Evolutionary conservation across 37 sponge, comb jelly and placozoan genomes (phyloP), one percentile per base, ranked within the genome.

Genomic region (Geodia barretti): DNA sequence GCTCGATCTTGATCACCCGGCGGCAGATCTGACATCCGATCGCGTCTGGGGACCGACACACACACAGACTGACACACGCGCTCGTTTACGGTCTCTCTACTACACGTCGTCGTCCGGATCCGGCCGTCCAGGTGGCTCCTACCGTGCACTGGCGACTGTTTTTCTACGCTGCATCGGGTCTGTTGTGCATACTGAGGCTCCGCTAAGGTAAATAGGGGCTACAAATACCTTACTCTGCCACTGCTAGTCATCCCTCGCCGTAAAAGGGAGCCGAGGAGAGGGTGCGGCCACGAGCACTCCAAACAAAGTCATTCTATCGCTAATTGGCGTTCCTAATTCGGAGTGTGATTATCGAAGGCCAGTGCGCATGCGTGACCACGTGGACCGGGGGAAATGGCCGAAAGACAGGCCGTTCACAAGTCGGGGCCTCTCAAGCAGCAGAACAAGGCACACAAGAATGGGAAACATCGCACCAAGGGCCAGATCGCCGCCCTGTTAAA

Each of bases 401-500:
- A 36, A 19, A 59, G 71, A 24, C 71, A 77, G n/a, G 74, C 1
- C 14, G 71, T 20, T 21, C 98, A 98, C 75, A 80, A 75, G 21
- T 76, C 97, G 25, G 97, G 99, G 34, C 91, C 97, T 25, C 83
- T 98, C 39, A 98, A 98, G 77, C 99, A 98, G 69, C 84, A 91
- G 41, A 98, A 98, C 74, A 98, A 98, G 76, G 17, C 93, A 23
- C 99, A 98, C 89, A 98, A 96, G 72, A 82, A 85, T 80, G 99
- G 99, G 0, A 96, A 76, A 47, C 97, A 96, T 75, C 79, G 63
- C 72, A 91, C 84, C 72, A 98, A 98, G 64, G 83, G 96, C 9
- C 68, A 87, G 20, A 39, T 86, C 2, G 71, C 70, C 3, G 41
- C 64, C 1, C 33, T 40, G 0, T 41, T 32, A 23, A 97, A 96